Base-by-base conservation (phyloP, 2,888 invertebrate genomes). In the Chalcis sispes region DNA sequence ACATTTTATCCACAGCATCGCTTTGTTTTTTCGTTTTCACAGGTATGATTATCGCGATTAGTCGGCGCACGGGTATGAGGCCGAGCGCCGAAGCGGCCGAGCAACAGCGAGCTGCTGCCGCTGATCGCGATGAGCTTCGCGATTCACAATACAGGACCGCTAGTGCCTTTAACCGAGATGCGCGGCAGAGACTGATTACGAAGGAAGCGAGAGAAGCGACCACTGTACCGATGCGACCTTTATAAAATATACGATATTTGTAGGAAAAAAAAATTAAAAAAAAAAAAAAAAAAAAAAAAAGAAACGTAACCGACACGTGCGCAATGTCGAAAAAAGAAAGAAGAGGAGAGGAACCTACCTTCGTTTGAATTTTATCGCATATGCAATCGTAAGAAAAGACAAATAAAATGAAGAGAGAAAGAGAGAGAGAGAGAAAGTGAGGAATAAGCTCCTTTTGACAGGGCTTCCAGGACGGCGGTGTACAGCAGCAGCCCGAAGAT, bases 21-120 rank as follows among this genome's bases (percentile, higher is more conserved):
- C n/a, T n/a, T 20, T 54, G 5, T 13, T 27, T 18, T 20, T n/a
- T n/a, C 8, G n/a, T 32, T 52, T 4, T 70, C 64, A 1, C 70
- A 78, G 78, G 78, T 78, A 72, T 78, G 75, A 78, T 78, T 65
- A 15, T 61, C 61, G 72, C 72, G 25, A 46, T 1, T 54, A 46
- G 27, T 66, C 77, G 69, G 69, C 61, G 67, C 58, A 54, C 56
- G 54, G 18, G 8, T 54, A 46, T 65, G 77, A 77, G 54, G 40
- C 42, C 48, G 8, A 40, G 61, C 61, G 62, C 20, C 59, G 59
- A 54, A 65, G 54, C 58, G 54, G 54, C 46, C 18, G 23, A 50
- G 58, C 71, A 7, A 20, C 27, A 3, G n/a, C 15, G 40, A 61
- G 61, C 40, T 40, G 48, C 67, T 54, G 62, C 75, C 32, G 61